Percentiles rank a stretch among this genome's conserved stretches.
phyloP scores from a whole-genome alignment of 2,797 vertebrate genomes.

The Anniella stebbinsi region DNA sequence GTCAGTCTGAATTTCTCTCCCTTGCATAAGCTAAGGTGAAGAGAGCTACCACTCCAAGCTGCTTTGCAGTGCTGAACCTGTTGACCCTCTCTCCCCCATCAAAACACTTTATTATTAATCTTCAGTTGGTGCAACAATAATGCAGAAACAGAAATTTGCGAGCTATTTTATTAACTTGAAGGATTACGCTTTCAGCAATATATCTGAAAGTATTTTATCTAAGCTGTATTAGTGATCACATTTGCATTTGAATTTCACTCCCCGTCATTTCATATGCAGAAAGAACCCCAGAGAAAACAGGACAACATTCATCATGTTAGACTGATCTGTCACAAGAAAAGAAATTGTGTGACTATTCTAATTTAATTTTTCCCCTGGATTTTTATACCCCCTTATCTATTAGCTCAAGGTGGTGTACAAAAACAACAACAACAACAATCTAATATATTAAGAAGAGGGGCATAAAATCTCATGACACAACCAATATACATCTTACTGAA shows the following conservation, averaged over 20 bases:
- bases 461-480: conserved; percentile 21
- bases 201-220: conserved; percentile 67
- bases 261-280: conserved; percentile 64
- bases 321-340: conserved; percentile 48
- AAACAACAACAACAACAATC: conserved; percentile 18
- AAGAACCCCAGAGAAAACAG: conserved; percentile 55
- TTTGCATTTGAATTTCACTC: conserved; percentile 69
- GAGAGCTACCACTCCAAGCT: background rate
- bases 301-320: conserved; percentile 36
- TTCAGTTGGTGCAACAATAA: conserved; percentile 30
- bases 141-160: conserved; percentile 2
- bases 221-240: conserved; percentile 53
- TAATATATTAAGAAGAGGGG: conserved; percentile 18
- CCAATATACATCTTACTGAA: conserved; percentile 6
- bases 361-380: conserved; percentile 28
- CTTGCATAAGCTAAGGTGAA: background rate
- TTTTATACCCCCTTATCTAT: conserved; percentile 37
- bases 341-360: conserved; percentile 39
- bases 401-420: conserved; percentile 23
- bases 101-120: conserved; percentile 37
- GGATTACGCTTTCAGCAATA: conserved; percentile 66
- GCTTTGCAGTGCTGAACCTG: background rate
- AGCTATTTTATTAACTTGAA: conserved; percentile 69
- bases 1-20: rapidly evolving
- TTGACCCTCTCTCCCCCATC: conserved; percentile 4